Conservation (phyloP, 2,888 invertebrate genomes). For the Kuschelorhynchus macadamiae region DNA sequence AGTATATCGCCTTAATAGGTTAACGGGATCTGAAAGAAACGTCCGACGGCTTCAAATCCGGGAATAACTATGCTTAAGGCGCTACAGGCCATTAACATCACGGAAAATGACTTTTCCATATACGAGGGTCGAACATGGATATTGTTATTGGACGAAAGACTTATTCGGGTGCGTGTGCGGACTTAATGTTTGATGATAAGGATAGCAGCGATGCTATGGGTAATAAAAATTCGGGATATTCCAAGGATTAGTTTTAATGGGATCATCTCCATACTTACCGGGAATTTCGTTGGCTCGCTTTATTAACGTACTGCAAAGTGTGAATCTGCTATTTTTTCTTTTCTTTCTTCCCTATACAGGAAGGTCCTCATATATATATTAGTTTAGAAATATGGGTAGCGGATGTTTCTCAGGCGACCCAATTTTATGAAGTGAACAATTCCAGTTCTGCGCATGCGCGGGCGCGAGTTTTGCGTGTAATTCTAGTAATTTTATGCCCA, state of each 20-base stretch:
- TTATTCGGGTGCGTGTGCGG: slow-evolving; percentile 47
- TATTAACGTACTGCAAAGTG: too few species aligned
- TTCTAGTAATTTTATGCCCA: too few species aligned
- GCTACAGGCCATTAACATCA: slow-evolving; percentile 47
- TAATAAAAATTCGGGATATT: slow-evolving; percentile 28
- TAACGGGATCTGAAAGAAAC: slow-evolving; percentile 31
- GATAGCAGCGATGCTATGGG: slow-evolving; percentile 5
- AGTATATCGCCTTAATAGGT: slow-evolving; percentile 48
- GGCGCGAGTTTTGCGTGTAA: too few species aligned
- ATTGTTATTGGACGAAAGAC: slow-evolving; percentile 48
- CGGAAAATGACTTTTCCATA: slow-evolving; percentile 49
- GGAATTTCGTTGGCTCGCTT: too few species aligned
- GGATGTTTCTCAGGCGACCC: too few species aligned
- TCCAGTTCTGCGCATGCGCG: too few species aligned
- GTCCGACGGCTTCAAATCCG: slow-evolving; percentile 38
- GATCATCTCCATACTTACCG: too few species aligned
- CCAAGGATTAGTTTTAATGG: slow-evolving; percentile 11
- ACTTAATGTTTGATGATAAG: slow-evolving; percentile 43
- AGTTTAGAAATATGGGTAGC: too few species aligned
- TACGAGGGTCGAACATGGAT: slow-evolving; percentile 47
- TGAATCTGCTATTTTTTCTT: too few species aligned
- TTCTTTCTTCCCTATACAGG: too few species aligned
- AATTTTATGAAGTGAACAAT: too few species aligned
- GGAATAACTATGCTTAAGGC: slow-evolving; percentile 49
- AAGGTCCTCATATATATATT: too few species aligned